These are phyloP conservation scores for Staurois parvus DNA, from an alignment of 2,797 vertebrate species.

Conservation along the genomic window DNA sequence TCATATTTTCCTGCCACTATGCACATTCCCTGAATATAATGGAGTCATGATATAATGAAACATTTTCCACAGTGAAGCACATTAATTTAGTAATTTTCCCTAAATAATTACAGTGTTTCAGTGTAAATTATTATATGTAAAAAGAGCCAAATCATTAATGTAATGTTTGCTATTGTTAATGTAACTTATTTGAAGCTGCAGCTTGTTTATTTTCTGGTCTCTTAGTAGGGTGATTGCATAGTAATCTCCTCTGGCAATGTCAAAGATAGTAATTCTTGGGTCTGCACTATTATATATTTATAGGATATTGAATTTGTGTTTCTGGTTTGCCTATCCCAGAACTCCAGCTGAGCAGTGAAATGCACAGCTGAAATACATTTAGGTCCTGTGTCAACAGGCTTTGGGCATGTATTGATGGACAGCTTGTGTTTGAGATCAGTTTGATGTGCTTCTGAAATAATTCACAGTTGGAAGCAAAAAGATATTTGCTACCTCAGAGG, in stretches of 20 bases:
- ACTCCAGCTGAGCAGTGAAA: neutral
- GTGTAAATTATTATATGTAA: neutral
- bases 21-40: neutral
- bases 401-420: neutral
- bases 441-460: no score
- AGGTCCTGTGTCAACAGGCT: neutral
- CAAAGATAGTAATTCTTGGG: no score
- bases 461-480: neutral
- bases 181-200: neutral
- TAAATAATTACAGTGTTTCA: neutral
- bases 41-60: neutral
- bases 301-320: no score
- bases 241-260: no score
- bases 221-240: neutral
- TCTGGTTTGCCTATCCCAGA: neutral
- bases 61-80: neutral
- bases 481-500: neutral
- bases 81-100: neutral
- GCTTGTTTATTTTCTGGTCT: neutral
- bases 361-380: neutral
- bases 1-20: neutral
- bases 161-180: neutral
- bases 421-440: neutral
- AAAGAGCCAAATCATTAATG: neutral
- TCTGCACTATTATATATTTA: no score